Evolutionary conservation across 2,888 invertebrate genomes (phyloP), one percentile per base, ranked within the genome.

Genomic region (Tenodera sinensis): DNA sequence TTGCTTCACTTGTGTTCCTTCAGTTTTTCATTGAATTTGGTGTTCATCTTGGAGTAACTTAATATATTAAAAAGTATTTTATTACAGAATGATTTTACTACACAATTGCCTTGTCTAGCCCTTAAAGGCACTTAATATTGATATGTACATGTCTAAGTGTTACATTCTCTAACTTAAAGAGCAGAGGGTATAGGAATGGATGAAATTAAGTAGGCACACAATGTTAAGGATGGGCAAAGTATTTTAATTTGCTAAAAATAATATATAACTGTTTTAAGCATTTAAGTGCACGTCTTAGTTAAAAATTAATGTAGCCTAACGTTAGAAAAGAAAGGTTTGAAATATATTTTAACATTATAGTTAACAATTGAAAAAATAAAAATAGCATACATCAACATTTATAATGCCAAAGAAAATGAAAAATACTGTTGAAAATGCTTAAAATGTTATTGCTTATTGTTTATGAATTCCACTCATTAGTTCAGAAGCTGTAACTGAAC

Each of bases 191-290:
- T 71, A 25, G 42, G 54, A 30, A 25, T 71, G 20, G 20, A 71
- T 71, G 54, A 20, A 71, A 71, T 71, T 25, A 71, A 71, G 25
- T 71, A 42, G 42, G 42, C 42, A 71, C 54, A 71, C 20, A 71
- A 71, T 71, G 12, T 71, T 71, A 71, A 83, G 87, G 87, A 83
- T 82, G 30, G 83, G 87, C 87, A 87, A 87, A 82, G 87, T 87
- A 83, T 87, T 71, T 87, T 87, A 87, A 87, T 87, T 83, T 87
- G 87, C 87, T 87, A 87, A 87, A 71, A 87, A 87, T 87, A 87
- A 87, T 87, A 82, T 87, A 87, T 87, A 87, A 71, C 83, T 87
- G 87, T 87, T 86, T 83, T 84, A 84, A 28, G 28, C 30, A 84
- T 84, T 71, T 87, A 87, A 82, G 87, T 87, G 87, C 87, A 42